Evolutionary conservation across 2,797 vertebrate genomes (phyloP), one percentile per base, ranked within the genome.

Genomic region (Acrossocheilus fasciatus): DNA sequence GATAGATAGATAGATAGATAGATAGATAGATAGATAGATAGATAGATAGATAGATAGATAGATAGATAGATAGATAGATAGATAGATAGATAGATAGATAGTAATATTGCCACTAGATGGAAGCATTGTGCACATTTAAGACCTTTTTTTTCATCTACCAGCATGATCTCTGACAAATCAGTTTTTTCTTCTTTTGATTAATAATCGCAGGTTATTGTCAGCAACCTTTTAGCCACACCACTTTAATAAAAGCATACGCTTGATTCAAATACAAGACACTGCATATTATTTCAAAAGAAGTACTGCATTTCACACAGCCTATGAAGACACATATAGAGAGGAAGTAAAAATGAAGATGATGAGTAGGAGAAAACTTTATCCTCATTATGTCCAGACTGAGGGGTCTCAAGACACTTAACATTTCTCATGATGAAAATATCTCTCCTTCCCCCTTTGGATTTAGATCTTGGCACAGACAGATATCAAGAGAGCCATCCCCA

Each of bases 341-440:
- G 68, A 75, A 50, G 26, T 7, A 52, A 50, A 43, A 62, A 43
- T 11, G 1, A 47, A 30, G 66, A 70, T 10, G 34, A 76, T 50
- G 14, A 68, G 23, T 17, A 17, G 9, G 64, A 59, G 39, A 72
- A 82, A 69, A 26, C 39, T 52, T 54, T 68, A 50, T 76, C 57
- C 73, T 78, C 73, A 72, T 18, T 78, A 82, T 68, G 9, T 81
- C 39, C 50, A 66, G 41, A 75, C 30, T 70, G 52, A 82, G 45
- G 68, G 47, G 50, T 76, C 82, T 72, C 74, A 26, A 73, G 72
- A 82, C 87, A 78, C 83, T 85, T 82, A 59, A 85, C 41, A 70
- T 77, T 89, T 89, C 78, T 88, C 84, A 89, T 57, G 87, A 86
- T 89, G 81, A 84, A 89, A 89, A 82, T 87, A 84, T 89, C 84